phyloP scores from a whole-genome alignment of 2,888 invertebrate species.

The Ferdinandea cuprea region DNA sequence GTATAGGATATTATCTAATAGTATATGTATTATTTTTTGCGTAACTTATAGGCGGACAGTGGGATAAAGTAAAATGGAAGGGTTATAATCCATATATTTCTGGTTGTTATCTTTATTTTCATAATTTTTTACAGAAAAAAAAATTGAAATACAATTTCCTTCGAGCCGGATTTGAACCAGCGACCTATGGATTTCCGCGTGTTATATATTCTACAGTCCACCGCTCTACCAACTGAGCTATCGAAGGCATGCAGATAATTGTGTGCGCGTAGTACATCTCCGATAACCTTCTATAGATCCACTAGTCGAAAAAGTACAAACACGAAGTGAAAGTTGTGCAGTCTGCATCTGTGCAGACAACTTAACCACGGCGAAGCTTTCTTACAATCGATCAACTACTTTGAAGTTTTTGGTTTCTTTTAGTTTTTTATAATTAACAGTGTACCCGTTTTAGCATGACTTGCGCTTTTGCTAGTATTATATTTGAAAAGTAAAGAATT shows the following conservation, averaged over 20 bases:
- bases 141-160: conserved; percentile 49
- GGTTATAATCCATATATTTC: too few species aligned
- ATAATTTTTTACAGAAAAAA: too few species aligned
- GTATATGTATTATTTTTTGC: too few species aligned
- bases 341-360: neutral
- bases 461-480: too few species aligned
- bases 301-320: neutral
- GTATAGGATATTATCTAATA: too few species aligned
- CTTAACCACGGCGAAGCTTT: neutral
- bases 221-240: conserved; percentile 75
- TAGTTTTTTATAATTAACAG: neutral
- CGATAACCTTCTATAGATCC: neutral
- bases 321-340: neutral
- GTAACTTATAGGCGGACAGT: too few species aligned
- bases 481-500: too few species aligned
- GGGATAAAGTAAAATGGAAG: too few species aligned
- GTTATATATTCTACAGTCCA: conserved; percentile 61
- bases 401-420: neutral
- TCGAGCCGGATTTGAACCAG: conserved; percentile 77
- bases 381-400: neutral
- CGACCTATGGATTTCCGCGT: conserved; percentile 76
- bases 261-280: neutral
- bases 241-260: conserved; percentile 47
- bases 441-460: too few species aligned
- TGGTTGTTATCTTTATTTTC: too few species aligned